Conservation (phyloP, 2,113 vertebrate species). For the Australoheros scitulus region DNA sequence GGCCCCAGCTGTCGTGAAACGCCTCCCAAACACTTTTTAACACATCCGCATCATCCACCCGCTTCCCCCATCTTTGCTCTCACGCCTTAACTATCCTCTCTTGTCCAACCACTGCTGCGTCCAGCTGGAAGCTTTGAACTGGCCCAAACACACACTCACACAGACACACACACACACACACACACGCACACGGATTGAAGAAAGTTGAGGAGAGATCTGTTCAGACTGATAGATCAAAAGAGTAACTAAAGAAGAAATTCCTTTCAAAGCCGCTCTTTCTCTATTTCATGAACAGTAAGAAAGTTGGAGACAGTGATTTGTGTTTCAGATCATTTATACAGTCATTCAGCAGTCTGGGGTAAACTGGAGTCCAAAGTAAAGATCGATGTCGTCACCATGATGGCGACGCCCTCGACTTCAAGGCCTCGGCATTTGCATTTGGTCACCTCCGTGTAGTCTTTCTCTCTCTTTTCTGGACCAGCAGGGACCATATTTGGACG, state of each 20-base stretch:
- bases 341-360: neutral
- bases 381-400: neutral
- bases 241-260: neutral
- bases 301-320: neutral
- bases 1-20: slow-evolving; percentile 53
- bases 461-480: neutral
- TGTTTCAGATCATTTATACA: neutral
- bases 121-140: slow-evolving; percentile 50
- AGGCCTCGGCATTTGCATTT: neutral
- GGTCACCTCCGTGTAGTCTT: neutral
- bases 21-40: slow-evolving; percentile 10
- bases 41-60: slow-evolving; percentile 10
- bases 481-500: neutral
- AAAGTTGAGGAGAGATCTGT: neutral
- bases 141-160: neutral
- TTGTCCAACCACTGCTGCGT: slow-evolving; percentile 31
- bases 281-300: neutral
- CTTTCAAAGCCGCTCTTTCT: neutral
- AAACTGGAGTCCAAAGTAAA: neutral
- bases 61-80: neutral
- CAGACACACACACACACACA: neutral
- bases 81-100: slow-evolving; percentile 21
- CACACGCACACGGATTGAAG: neutral
- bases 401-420: rapidly evolving
- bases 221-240: slow-evolving; percentile 4